Conservation (phyloP, 2,113 vertebrate genomes). For the Emydura subglobosa region DNA sequence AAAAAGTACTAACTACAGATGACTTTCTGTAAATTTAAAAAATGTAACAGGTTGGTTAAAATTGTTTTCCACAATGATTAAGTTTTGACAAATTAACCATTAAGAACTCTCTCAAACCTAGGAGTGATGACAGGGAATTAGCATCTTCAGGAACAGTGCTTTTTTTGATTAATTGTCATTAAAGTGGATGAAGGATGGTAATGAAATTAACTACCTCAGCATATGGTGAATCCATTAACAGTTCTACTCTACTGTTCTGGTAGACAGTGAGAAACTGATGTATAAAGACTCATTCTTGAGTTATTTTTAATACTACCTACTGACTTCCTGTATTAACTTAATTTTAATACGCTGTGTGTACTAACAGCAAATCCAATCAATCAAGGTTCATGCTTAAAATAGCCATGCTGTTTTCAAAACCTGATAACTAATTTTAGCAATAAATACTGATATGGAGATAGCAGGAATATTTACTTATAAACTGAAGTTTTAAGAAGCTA, state of each 20-base stretch:
- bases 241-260: no score
- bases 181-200: neutral
- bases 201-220: neutral
- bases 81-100: rapidly evolving
- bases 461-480: neutral
- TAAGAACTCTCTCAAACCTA: neutral
- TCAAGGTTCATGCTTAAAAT: neutral
- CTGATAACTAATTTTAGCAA: neutral
- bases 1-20: no score
- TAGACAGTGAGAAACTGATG: neutral
- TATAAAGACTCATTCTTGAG: neutral
- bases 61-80: neutral
- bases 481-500: neutral
- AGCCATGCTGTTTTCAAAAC: neutral
- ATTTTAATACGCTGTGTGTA: neutral
- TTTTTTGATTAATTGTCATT: neutral
- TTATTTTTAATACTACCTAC: no score
- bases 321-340: no score
- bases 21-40: neutral
- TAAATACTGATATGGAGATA: neutral
- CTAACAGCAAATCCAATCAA: neutral
- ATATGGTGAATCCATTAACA: no score
- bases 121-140: neutral
- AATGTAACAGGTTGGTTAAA: neutral
- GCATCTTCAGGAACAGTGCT: no score